These are phyloP conservation scores for Musca domestica DNA, from an alignment of 1,140 invertebrate species.

Conservation along the genomic window DNA sequence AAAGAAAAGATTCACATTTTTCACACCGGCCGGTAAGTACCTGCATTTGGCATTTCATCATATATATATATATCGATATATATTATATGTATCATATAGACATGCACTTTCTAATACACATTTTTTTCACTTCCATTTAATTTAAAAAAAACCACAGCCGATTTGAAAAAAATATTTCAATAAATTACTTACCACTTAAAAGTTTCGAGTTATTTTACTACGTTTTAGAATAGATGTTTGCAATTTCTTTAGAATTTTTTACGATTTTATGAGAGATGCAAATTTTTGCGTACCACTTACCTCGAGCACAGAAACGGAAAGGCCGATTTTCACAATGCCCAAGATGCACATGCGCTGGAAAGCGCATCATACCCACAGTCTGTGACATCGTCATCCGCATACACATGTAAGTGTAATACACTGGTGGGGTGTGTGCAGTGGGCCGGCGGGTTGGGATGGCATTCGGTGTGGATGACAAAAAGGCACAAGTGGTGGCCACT, in stretches of 20 bases:
- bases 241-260: conserved; percentile 22
- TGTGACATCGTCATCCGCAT: background rate
- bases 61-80: background rate
- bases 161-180: conserved; percentile 17
- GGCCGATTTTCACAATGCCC: conserved; percentile 29
- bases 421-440: no score
- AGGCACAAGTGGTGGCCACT: background rate
- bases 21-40: background rate
- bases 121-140: no score
- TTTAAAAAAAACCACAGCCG: no score
- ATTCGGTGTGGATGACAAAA: background rate
- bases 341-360: conserved; percentile 32
- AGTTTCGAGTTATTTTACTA: conserved; percentile 5
- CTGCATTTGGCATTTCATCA: background rate
- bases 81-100: conserved; percentile 4
- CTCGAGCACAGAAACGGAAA: conserved; percentile 33
- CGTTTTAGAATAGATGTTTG: conserved; percentile 25
- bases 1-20: no score
- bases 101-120: conserved; percentile 1
- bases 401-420: background rate
- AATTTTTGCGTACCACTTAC: conserved; percentile 29
- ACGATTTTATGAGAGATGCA: conserved; percentile 16
- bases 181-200: conserved; percentile 18
- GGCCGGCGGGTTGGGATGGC: no score
- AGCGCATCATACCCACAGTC: conserved; percentile 20